phyloP scores from a whole-genome alignment of 2,113 vertebrate species.

The Elephantulus edwardii region DNA sequence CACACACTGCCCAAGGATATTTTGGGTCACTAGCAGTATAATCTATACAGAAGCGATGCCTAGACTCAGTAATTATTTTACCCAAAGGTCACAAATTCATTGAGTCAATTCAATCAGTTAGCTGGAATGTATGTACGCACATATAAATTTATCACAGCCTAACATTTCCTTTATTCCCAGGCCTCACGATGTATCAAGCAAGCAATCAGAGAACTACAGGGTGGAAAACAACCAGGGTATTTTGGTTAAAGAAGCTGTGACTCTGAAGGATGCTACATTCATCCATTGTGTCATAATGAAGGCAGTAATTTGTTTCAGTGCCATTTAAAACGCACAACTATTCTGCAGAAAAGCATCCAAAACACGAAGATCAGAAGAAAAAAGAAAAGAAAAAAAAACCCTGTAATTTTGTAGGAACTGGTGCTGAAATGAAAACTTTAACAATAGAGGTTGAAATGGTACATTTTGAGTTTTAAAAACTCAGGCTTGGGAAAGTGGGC shows the following conservation, averaged over 20 bases:
- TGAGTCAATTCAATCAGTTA: constrained; percentile 8
- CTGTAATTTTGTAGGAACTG: constrained; percentile 66
- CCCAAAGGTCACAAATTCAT: background rate
- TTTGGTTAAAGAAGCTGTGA: constrained; percentile 76
- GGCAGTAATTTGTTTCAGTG: constrained; percentile 80
- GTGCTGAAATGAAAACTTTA: constrained; percentile 54
- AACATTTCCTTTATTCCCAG: background rate
- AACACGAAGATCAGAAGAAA: constrained; percentile 68
- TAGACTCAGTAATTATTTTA: constrained; percentile 27
- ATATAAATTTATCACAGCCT: background rate
- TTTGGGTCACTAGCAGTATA: background rate
- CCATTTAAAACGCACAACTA: constrained; percentile 57
- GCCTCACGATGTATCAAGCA: constrained; percentile 65
- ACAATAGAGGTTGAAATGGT: constrained; percentile 66
- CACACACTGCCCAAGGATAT: background rate
- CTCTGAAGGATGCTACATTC: constrained; percentile 70
- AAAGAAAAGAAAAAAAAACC: too few relatives aligned
- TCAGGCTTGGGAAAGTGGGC: constrained; percentile 22
- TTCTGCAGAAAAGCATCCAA: constrained; percentile 65
- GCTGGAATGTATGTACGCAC: background rate
- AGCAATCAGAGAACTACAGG: constrained; percentile 76
- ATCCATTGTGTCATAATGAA: constrained; percentile 76
- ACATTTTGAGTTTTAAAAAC: constrained; percentile 44
- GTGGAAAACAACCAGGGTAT: constrained; percentile 73
- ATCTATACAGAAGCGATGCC: background rate